Conservation (phyloP, 1,140 invertebrate species). For the Pantala flavescens region DNA sequence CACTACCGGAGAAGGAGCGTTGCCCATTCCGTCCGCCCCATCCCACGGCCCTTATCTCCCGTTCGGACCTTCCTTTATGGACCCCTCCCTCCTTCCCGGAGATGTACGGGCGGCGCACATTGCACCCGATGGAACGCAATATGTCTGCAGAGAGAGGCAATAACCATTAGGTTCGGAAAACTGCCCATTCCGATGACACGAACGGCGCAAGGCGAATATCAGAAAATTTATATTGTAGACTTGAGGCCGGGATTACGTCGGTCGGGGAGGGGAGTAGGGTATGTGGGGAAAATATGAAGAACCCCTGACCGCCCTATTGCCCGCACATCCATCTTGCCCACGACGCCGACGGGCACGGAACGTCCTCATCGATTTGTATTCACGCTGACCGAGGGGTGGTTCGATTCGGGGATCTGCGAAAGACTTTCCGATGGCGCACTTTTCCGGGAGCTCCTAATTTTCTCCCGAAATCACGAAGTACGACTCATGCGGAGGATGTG, state of each 20-base stretch:
- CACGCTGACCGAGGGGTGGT: background rate
- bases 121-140: constrained; percentile 50
- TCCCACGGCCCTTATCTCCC: background rate
- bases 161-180: constrained; percentile 50
- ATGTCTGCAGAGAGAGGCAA: constrained; percentile 50
- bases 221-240: constrained; percentile 40
- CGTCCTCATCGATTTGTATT: background rate
- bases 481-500: too few relatives aligned
- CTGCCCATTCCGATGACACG: constrained; percentile 48
- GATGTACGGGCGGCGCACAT: constrained; percentile 48
- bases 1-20: constrained; percentile 11
- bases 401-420: background rate
- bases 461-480: background rate
- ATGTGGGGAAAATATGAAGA: background rate
- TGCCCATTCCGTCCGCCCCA: constrained; percentile 20
- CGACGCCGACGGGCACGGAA: background rate
- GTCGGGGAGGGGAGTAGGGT: background rate
- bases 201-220: constrained; percentile 41
- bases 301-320: background rate
- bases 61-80: constrained; percentile 4
- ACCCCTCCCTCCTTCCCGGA: constrained; percentile 29
- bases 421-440: background rate
- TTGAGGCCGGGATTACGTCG: constrained; percentile 1
- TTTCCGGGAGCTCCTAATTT: background rate
- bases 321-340: background rate